Percentiles rank a stretch among this genome's conserved stretches.
phyloP scores from a whole-genome alignment of 92 coral and sea anemone genomes.

The Palythoa caribaeorum region DNA sequence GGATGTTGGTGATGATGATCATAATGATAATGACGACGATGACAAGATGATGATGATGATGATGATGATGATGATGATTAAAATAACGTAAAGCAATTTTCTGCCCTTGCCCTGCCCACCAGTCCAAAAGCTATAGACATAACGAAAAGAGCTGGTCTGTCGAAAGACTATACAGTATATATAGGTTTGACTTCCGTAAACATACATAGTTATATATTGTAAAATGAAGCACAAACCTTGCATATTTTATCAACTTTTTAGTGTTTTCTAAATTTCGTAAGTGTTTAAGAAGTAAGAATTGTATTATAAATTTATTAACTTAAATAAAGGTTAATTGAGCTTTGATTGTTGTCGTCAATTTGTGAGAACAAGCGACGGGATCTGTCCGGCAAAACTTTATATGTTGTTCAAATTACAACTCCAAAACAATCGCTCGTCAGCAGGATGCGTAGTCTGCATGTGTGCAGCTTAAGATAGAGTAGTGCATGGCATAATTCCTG shows the following conservation, averaged over 20 bases:
- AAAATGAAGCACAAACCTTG: conserved; percentile 21
- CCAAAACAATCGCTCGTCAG: too few relatives aligned
- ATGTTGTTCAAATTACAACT: too few relatives aligned
- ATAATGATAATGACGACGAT: too few relatives aligned
- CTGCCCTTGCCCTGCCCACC: neutral
- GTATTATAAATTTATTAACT: conserved; percentile 40
- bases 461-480: too few relatives aligned
- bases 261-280: conserved; percentile 38
- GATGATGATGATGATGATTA: neutral
- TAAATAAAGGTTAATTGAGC: conserved; percentile 10
- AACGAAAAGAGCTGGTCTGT: neutral
- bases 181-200: conserved; percentile 19
- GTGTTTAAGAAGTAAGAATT: conserved; percentile 1
- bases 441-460: too few relatives aligned
- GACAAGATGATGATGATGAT: neutral
- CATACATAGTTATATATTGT: neutral
- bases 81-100: neutral
- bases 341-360: conserved; percentile 6
- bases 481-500: too few relatives aligned
- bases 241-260: conserved; percentile 19
- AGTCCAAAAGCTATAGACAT: neutral
- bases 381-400: too few relatives aligned
- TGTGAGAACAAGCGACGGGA: too few relatives aligned
- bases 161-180: neutral
- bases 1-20: too few relatives aligned